Base-by-base conservation (phyloP, 2,113 vertebrate species). In the Otocyon megalotis region DNA sequence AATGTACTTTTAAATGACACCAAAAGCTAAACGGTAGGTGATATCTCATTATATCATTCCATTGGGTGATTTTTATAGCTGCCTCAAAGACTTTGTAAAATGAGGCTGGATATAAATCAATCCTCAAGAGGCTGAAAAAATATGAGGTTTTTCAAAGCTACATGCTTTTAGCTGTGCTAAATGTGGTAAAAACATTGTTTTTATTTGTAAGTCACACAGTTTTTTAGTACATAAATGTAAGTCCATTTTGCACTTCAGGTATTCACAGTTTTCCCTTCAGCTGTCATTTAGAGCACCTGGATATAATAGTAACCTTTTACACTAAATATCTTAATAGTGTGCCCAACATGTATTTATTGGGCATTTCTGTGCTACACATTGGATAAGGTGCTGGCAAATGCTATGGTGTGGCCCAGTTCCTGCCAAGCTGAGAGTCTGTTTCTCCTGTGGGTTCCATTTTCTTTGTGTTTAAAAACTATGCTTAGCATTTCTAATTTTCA, bases 131-230 rank as follows among this genome's bases (percentile, higher is more conserved):
- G 3, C 53, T 90, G 74, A 96, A 76, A 80, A 94, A 94, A 85
- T 53, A 84, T 20, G 37, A 96, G 86, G 58, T 96, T 96, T 98
- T 97, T 97, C 56, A 93, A 0, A 58, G 65, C 76, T 79, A 2
- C 19, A 50, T 92, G 84, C 60, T 97, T 43, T 84, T 93, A 62
- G 62, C 35, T 96, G 89, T 97, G 72, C 86, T 88, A 77, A 92
- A 91, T 97, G 87, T 69, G n/a, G 50, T 93, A 84, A 90, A 77
- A 72, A 69, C 60, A 87, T 96, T 98, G 83, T 96, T 97, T 98
- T 98, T 97, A 97, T 94, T 96, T 96, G 81, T 95, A 88, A 8
- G 5, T 94, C 76, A 92, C 48, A 6, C 32, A 24, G 50, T 80
- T 63, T 90, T 98, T 98, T 92, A 88, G 54, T 67, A 56, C 24